Evolutionary conservation across 2,113 vertebrate genomes (phyloP).

Genomic region (Cephalophus harveyi): DNA sequence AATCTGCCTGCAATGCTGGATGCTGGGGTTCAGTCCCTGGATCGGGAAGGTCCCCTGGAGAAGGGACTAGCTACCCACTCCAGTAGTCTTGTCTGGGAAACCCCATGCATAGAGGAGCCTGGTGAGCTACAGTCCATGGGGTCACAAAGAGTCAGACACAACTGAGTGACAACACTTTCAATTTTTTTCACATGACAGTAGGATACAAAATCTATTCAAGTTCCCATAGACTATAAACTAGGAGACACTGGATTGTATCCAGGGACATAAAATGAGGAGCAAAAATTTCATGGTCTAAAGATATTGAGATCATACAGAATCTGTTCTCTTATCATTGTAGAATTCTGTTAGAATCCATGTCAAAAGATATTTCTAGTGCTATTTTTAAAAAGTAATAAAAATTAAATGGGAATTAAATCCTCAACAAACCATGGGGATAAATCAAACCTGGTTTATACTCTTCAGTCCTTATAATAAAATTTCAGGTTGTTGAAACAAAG

Average conservation of each 20-base stretch:
- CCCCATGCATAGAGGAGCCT: background rate
- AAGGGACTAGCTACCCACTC: background rate
- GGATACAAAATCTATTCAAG: background rate
- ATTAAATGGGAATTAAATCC: background rate
- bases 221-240: background rate
- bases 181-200: background rate
- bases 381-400: background rate
- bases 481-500: background rate
- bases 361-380: background rate
- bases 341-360: background rate
- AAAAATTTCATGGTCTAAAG: background rate
- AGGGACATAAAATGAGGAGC: background rate
- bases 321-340: background rate
- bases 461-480: background rate
- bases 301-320: background rate
- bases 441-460: background rate
- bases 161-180: background rate
- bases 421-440: background rate
- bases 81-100: background rate
- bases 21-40: background rate
- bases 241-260: background rate
- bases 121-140: background rate
- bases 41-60: accelerated
- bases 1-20: background rate
- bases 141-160: background rate